A percentile compares a stretch with the other conserved stretches of the same genome.
Conservation (phyloP, 30 jellyfish, hydroid and myxozoan species). For the Hydractinia symbiolongicarpus region DNA sequence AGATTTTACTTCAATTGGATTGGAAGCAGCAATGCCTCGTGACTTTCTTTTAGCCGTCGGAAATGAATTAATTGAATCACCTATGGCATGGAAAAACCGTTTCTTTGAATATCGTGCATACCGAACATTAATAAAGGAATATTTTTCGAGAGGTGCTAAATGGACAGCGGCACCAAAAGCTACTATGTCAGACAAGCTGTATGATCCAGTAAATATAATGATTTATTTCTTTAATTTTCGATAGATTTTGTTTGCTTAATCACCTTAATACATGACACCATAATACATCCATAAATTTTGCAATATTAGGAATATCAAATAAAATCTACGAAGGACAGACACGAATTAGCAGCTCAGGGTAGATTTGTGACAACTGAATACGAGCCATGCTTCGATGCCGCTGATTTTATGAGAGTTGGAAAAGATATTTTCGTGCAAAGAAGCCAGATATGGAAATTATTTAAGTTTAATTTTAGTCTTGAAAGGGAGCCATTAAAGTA, state of each 20-base stretch:
- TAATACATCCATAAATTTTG: slow-evolving; percentile 73
- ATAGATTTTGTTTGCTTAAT: too few relatives aligned
- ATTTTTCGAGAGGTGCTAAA: slow-evolving; percentile 75
- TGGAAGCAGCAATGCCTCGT: slow-evolving; percentile 95
- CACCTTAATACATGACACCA: too few relatives aligned
- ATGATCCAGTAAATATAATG: slow-evolving; percentile 50
- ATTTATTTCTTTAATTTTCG: too few relatives aligned
- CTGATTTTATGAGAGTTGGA: too few relatives aligned
- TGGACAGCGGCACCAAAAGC: slow-evolving; percentile 93
- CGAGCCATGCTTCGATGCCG: slow-evolving; percentile 88
- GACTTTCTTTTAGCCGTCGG: slow-evolving; percentile 69
- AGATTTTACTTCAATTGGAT: slow-evolving; percentile 64
- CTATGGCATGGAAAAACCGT: slow-evolving; percentile 89
- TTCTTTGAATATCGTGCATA: slow-evolving; percentile 84
- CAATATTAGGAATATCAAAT: too few relatives aligned
- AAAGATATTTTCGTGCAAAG: too few relatives aligned
- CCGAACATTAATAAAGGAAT: slow-evolving; percentile 59
- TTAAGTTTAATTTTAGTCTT: too few relatives aligned
- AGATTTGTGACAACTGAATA: slow-evolving; percentile 67
- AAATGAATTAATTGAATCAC: slow-evolving; percentile 77
- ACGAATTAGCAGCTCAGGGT: slow-evolving; percentile 39
- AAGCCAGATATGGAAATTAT: too few relatives aligned
- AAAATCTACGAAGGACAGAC: slow-evolving; percentile 35
- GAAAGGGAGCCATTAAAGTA: too few relatives aligned
- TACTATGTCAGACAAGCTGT: slow-evolving; percentile 68